Evolutionary conservation across 2,888 invertebrate genomes (phyloP), one percentile per base, ranked within the genome.

Genomic region (Anoplius nigerrimus): DNA sequence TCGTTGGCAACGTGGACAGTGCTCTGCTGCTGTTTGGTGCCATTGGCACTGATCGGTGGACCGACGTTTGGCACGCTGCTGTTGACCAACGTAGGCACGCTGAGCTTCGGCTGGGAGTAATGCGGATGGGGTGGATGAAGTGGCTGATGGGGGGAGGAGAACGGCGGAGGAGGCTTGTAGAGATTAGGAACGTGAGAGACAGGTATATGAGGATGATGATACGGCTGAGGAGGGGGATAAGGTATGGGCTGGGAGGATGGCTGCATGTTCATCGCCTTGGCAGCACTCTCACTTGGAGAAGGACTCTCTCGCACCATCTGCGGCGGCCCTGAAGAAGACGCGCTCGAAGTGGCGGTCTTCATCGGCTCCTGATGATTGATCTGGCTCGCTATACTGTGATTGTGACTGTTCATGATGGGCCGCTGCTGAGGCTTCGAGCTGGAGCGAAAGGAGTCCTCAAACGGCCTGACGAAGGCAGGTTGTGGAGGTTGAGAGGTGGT

Each of bases 381-480:
- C 61, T 85, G 85, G 73, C 79, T 86, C 16, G 80, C 69, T 65
- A 85, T 79, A 55, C 79, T 81, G 62, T 84, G 84, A 72, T 78
- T 82, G 21, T 86, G 85, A 71, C 76, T 85, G 67, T 82, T 84
- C 16, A 82, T 62, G 22, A 82, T 67, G 0, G 84, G 79, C 70
- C 86, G 77, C 4, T 80, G 83, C 20, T 82, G 85, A 0, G 82
- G 78, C 22, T 86, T 86, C n/a, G 82, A 82, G 18, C 83, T 79
- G n/a, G 86, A 78, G 5, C 86, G 82, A 71, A 88, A 87, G 3
- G 84, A 87, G 62, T 89, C 89, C 62, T 89, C 89, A 70, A 89
- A 89, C 0, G 89, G 89, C 27, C 89, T 80, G 20, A 89, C 89
- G 63, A 89, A 89, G 11, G 86, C 79, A 16, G 87, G 87, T 60